phyloP scores from a whole-genome alignment of 2,888 invertebrate genomes.

The Lymantria dispar region DNA sequence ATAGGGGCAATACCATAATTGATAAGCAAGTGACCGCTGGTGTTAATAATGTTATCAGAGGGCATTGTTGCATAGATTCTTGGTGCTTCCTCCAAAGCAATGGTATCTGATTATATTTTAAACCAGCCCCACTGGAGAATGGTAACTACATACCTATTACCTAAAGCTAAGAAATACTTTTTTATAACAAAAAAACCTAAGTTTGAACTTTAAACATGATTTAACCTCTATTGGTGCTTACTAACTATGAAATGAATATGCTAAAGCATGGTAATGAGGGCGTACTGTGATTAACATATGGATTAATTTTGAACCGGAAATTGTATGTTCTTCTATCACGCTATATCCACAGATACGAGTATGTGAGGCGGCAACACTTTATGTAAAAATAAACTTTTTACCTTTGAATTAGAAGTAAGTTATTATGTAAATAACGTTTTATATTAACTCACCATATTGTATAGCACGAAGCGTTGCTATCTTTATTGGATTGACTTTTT shows the following conservation, averaged over 20 bases:
- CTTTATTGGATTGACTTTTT: no score
- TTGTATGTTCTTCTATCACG: constrained; percentile 21
- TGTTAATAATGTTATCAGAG: no score
- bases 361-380: not conserved
- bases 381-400: not conserved
- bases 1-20: no score
- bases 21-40: no score
- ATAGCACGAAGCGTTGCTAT: no score
- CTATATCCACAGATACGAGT: constrained; percentile 10
- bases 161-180: not conserved
- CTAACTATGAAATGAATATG: constrained; percentile 36
- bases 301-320: constrained; percentile 29
- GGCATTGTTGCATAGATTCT: no score
- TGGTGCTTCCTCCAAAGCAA: no score
- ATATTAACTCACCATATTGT: no score
- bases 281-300: constrained; percentile 24
- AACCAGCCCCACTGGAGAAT: no score
- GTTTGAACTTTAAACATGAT: constrained; percentile 2
- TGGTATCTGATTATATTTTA: no score
- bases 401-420: not conserved
- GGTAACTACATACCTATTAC: no score
- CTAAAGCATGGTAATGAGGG: constrained; percentile 27
- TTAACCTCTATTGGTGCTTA: constrained; percentile 30
- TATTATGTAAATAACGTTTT: no score
- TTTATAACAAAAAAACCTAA: not conserved